A percentile compares a stretch with the other conserved stretches of the same genome.
phyloP scores from a whole-genome alignment of 2,888 invertebrate genomes.

The Orgyia antiqua region DNA sequence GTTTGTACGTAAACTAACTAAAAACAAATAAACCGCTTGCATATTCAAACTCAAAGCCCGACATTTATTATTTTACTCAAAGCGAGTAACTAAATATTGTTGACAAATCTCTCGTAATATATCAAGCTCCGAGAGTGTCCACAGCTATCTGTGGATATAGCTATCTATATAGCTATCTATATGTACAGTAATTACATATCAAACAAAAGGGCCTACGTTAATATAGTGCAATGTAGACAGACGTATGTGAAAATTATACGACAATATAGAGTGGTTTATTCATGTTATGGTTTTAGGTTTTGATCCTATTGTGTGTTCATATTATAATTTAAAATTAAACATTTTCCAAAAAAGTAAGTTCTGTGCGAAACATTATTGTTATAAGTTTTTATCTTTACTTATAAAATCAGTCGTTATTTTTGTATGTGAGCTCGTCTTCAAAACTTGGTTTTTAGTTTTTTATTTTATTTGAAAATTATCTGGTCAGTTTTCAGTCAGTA shows the following conservation, averaged over 20 bases:
- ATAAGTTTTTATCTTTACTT: no score
- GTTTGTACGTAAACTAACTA: no score
- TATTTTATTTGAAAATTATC: no score
- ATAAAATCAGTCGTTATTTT: no score
- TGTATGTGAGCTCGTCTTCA: no score
- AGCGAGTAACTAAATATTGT: conserved; percentile 41
- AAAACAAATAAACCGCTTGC: conserved; percentile 1
- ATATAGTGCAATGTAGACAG: conserved; percentile 64
- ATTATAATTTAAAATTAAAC: no score
- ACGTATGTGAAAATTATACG: conserved; percentile 74
- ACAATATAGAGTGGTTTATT: conserved; percentile 30
- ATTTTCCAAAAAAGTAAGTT: no score
- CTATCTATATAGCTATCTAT: no score
- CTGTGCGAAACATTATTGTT: no score
- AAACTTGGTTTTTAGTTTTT: no score
- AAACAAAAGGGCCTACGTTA: conserved; percentile 67
- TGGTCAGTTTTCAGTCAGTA: no score
- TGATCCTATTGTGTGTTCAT: background rate
- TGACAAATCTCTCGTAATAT: conserved; percentile 52
- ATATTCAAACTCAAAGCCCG: conserved; percentile 13
- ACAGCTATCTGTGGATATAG: conserved; percentile 14
- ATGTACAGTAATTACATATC: conserved; percentile 57
- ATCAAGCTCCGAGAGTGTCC: conserved; percentile 31
- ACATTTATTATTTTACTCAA: conserved; percentile 10
- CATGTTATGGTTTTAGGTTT: conserved; percentile 17